A percentile compares a stretch with the other conserved stretches of the same genome.
Evolutionary conservation across 1,140 invertebrate species (phyloP).

Genomic region (Sitophilus oryzae): DNA sequence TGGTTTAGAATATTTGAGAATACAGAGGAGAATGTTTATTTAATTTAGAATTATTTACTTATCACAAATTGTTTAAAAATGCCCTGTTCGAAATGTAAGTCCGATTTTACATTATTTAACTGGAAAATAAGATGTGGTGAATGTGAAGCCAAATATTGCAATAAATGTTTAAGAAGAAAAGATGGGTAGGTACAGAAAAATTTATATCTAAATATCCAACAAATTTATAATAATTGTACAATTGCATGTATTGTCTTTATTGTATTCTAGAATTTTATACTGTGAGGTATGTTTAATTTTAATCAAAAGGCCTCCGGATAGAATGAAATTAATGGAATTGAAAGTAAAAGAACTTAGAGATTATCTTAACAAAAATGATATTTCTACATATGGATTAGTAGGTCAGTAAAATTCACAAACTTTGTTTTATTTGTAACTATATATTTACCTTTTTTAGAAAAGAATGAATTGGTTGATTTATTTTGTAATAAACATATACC

Average conservation of each 20-base stretch:
- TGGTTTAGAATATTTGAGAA: too few relatives aligned
- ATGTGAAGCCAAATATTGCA: conserved; percentile 37
- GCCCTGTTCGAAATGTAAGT: conserved; percentile 37
- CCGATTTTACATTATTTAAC: conserved; percentile 36
- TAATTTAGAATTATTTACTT: too few relatives aligned
- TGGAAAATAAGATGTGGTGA: conserved; percentile 40
- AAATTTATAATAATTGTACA: conserved; percentile 1
- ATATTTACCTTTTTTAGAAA: conserved; percentile 29
- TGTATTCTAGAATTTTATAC: conserved; percentile 32
- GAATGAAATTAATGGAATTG: conserved; percentile 41
- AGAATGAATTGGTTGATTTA: conserved; percentile 40
- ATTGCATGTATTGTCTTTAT: neutral
- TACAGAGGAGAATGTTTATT: too few relatives aligned
- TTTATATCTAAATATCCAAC: conserved; percentile 14
- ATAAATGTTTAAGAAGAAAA: conserved; percentile 35
- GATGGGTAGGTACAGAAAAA: conserved; percentile 32
- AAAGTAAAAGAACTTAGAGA: conserved; percentile 41
- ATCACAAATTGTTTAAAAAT: too few relatives aligned
- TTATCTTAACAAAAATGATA: conserved; percentile 41
- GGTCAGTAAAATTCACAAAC: conserved; percentile 24
- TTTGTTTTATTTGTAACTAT: neutral
- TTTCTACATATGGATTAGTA: conserved; percentile 41
- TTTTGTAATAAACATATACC: conserved; percentile 38
- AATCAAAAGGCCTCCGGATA: conserved; percentile 38
- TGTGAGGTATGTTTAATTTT: conserved; percentile 41